Percentiles rank a stretch among this genome's conserved stretches.
Conservation (phyloP, 2,113 vertebrate species). For the Hippocampus comes region DNA sequence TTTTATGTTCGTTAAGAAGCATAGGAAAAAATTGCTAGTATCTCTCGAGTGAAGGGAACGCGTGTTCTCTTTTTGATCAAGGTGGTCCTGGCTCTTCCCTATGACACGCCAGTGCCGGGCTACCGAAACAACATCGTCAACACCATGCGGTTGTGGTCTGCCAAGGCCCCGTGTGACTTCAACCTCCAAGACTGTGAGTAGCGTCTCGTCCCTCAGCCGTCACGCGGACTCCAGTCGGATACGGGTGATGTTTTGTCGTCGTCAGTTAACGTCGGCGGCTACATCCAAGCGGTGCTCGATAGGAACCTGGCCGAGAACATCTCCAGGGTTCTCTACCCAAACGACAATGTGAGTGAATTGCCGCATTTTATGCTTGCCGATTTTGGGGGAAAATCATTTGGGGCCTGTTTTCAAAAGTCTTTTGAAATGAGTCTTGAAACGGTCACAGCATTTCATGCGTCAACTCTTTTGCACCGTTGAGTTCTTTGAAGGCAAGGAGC, state of each 20-base stretch:
- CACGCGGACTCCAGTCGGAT: no score
- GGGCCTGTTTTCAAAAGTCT: no score
- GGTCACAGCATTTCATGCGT: neutral
- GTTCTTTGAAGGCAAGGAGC: slow-evolving; percentile 92
- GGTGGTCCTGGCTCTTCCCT: slow-evolving; percentile 87
- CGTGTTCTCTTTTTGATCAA: slow-evolving; percentile 31
- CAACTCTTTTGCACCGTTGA: slow-evolving; percentile 30
- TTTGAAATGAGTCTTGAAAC: no score
- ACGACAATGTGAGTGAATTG: slow-evolving; percentile 79
- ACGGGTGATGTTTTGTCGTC: neutral
- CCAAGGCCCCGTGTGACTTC: slow-evolving; percentile 88
- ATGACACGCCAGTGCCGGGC: slow-evolving; percentile 87
- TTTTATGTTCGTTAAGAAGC: no score
- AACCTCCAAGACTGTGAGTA: slow-evolving; percentile 91
- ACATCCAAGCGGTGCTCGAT: slow-evolving; percentile 89
- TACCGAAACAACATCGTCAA: slow-evolving; percentile 91
- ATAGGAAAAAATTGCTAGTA: no score
- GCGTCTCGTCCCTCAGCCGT: no score
- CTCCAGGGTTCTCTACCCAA: slow-evolving; percentile 90
- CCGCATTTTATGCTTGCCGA: neutral
- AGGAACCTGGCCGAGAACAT: slow-evolving; percentile 90
- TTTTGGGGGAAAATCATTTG: no score
- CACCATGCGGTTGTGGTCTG: slow-evolving; percentile 92
- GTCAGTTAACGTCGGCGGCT: slow-evolving; percentile 82
- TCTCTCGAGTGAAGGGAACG: no score